Evolutionary conservation across 1,140 invertebrate species (phyloP).

Genomic region (Propsilocerus akamusi): DNA sequence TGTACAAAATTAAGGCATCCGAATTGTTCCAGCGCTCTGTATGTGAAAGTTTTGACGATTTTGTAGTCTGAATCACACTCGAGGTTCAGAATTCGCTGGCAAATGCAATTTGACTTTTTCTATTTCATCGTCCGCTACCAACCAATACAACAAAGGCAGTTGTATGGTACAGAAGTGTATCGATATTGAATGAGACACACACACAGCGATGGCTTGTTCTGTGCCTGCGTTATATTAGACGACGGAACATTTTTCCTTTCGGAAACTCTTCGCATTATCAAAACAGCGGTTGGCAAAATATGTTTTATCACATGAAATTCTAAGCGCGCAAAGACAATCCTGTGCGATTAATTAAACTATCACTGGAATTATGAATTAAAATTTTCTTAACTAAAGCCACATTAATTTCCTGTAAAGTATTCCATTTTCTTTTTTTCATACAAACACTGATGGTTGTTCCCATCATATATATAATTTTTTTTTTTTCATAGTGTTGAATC

Average conservation of each 20-base stretch:
- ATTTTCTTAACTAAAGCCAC: background rate
- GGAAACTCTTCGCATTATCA: slow-evolving; percentile 3
- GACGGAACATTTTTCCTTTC: slow-evolving; percentile 2
- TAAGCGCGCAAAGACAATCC: background rate
- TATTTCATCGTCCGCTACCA: too few relatives aligned
- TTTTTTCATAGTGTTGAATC: slow-evolving; percentile 1
- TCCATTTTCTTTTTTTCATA: slow-evolving; percentile 4
- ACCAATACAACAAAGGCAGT: too few relatives aligned
- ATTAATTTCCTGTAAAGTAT: slow-evolving; percentile 4
- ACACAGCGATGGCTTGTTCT: too few relatives aligned
- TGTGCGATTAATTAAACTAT: background rate
- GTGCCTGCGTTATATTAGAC: too few relatives aligned
- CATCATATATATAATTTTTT: slow-evolving; percentile 4
- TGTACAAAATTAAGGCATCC: too few relatives aligned
- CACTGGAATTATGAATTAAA: background rate
- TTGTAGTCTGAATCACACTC: too few relatives aligned
- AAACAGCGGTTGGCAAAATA: slow-evolving; percentile 2
- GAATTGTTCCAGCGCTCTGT: too few relatives aligned
- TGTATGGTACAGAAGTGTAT: too few relatives aligned
- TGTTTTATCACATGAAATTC: slow-evolving; percentile 3
- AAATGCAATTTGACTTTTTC: too few relatives aligned
- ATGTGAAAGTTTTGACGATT: too few relatives aligned
- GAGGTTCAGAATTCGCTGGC: too few relatives aligned
- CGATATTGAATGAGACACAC: too few relatives aligned
- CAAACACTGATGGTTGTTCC: background rate